These are phyloP conservation scores for Ypsolopha scabrella DNA, from an alignment of 2,888 invertebrate species.

Conservation along the genomic window DNA sequence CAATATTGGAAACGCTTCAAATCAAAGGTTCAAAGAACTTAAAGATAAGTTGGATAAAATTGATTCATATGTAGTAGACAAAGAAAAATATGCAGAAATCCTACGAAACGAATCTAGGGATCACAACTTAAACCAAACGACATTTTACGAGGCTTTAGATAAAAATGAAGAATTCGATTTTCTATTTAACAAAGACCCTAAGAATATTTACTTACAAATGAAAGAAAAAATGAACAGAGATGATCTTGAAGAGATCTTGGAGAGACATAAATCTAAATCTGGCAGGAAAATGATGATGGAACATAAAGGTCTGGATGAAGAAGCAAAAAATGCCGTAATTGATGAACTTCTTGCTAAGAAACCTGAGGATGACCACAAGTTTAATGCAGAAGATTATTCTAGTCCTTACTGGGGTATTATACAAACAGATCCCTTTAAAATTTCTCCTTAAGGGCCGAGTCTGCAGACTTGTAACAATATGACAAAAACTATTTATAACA, in stretches of 20 bases:
- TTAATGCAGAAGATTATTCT: slow-evolving; percentile 20
- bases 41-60: slow-evolving; percentile 36
- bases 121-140: slow-evolving; percentile 34
- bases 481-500: no score
- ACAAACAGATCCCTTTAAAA: no score
- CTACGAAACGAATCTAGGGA: slow-evolving; percentile 28
- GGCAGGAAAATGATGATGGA: slow-evolving; percentile 33
- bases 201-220: slow-evolving; percentile 41
- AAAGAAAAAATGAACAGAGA: slow-evolving; percentile 54
- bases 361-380: slow-evolving; percentile 36
- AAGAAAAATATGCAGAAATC: slow-evolving; percentile 23
- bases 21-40: slow-evolving; percentile 30
- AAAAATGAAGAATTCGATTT: slow-evolving; percentile 36
- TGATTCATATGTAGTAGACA: slow-evolving; percentile 31
- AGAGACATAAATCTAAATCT: slow-evolving; percentile 16
- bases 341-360: slow-evolving; percentile 41
- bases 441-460: no score
- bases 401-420: slow-evolving; percentile 46
- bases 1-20: slow-evolving; percentile 7
- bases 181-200: slow-evolving; percentile 23
- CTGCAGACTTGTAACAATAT: no score
- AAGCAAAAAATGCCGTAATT: slow-evolving; percentile 29
- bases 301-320: slow-evolving; percentile 15
- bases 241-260: slow-evolving; percentile 22
- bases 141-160: slow-evolving; percentile 37